Evolutionary conservation across 2,113 vertebrate species (phyloP), one percentile per base, ranked within the genome.

Genomic region (Channa maculata): DNA sequence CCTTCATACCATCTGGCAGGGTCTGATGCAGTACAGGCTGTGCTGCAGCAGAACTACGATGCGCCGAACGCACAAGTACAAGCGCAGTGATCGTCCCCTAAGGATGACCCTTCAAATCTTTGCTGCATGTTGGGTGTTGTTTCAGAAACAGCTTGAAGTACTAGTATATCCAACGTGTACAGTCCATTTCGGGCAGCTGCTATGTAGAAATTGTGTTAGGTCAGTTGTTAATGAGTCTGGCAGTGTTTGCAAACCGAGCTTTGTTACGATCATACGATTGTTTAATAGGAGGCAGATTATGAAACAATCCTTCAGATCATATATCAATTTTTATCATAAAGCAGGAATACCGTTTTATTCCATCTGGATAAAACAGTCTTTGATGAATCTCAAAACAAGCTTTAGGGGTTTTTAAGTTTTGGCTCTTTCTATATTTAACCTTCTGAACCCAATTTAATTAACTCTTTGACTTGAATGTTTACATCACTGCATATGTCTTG

Each of bases 1-100:
- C 86, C 77, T 85, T 72, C 62, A 58, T 0, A 10, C 70, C 79
- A 80, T 85, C 76, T 85, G 75, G 68, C 38, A 39, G 33, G 5
- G 8, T 45, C 48, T 9, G 33, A 24, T 24, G 24, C 24, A 24
- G 24, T 24, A 24, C 24, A 24, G 24, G 1, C 8, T 33, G 53
- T n/a, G 39, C 69, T 53, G 61, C 68, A 76, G 67, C 66, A 55
- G 43, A 37, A 15, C 11, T 5, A 38, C 38, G 54, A 15, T 3
- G 39, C 12, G 33, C 49, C 36, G 51, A 44, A 54, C 44, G 49
- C 49, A 71, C 53, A 34, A 8, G 34, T 1, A 58, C 33, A 38
- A 46, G 1, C 2, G 2, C 65, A 33, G 24, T 2, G 8, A 6
- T 0, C 13, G 15, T n/a, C 2, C 2, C 6, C 24, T 24, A 24